A percentile compares a stretch with the other conserved stretches of the same genome.
phyloP scores from a whole-genome alignment of 53 echinoderm and acorn worm genomes.

The Crossaster papposus region DNA sequence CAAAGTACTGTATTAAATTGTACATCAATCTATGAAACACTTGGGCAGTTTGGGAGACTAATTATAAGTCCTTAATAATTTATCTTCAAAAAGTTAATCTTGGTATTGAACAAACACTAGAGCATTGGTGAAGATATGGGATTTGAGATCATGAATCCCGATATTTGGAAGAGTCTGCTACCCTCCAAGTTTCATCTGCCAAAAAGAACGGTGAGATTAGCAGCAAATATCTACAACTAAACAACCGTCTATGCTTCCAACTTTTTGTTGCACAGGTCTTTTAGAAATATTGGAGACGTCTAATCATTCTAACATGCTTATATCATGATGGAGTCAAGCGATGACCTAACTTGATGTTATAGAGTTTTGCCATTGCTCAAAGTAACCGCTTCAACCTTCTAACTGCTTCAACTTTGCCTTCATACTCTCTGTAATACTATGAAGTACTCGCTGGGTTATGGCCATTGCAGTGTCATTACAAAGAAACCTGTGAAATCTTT shows the following conservation, averaged over 20 bases:
- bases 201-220: constrained; percentile 23
- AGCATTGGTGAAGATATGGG: constrained; percentile 42
- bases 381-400: too few species aligned
- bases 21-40: too few species aligned
- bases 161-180: constrained; percentile 28
- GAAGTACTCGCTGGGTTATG: too few species aligned
- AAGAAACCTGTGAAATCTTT: neutral
- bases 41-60: neutral
- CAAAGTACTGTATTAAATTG: too few species aligned
- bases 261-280: neutral
- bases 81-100: neutral
- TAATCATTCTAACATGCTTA: neutral
- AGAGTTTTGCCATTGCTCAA: too few species aligned
- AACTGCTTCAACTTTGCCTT: too few species aligned
- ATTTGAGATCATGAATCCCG: constrained; percentile 54
- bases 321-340: too few species aligned
- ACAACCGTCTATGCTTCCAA: neutral
- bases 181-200: neutral
- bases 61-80: too few species aligned
- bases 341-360: too few species aligned
- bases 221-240: neutral
- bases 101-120: constrained; percentile 11
- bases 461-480: neutral
- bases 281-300: neutral
- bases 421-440: too few species aligned